A percentile compares a stretch with the other conserved stretches of the same genome.
phyloP scores from a whole-genome alignment of 2,888 invertebrate species.

The Diloba caeruleocephala region DNA sequence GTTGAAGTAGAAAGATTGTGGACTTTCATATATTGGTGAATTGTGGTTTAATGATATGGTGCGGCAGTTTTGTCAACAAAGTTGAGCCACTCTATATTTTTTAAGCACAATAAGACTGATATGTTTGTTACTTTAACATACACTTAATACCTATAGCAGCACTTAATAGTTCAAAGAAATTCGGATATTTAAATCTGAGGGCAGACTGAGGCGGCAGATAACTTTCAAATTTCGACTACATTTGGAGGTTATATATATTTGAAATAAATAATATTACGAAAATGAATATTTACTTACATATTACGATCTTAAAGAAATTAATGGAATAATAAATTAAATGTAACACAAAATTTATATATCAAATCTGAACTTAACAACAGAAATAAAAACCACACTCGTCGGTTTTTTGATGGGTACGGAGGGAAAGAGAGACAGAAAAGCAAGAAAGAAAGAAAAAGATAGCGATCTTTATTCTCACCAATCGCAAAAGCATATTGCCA shows the following conservation, averaged over 20 bases:
- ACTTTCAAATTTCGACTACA: slow-evolving; percentile 47
- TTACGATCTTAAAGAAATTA: slow-evolving; percentile 4
- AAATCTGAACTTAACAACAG: slow-evolving; percentile 18
- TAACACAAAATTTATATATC: slow-evolving; percentile 27
- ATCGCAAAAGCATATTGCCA: slow-evolving; percentile 12
- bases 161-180: not conserved
- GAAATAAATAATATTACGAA: not conserved
- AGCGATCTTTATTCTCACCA: too few species aligned
- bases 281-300: too few species aligned
- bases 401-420: slow-evolving; percentile 54
- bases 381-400: slow-evolving; percentile 57
- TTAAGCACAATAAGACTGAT: not conserved
- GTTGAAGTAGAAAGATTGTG: not conserved
- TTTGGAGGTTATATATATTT: slow-evolving; percentile 48
- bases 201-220: slow-evolving; percentile 32
- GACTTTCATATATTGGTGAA: too few species aligned
- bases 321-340: slow-evolving; percentile 2
- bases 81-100: not conserved
- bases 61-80: not conserved
- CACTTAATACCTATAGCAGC: not conserved
- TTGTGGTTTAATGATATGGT: too few species aligned
- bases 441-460: slow-evolving; percentile 4
- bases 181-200: slow-evolving; percentile 1
- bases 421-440: slow-evolving; percentile 37
- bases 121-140: not conserved